Percentiles rank a stretch among this genome's conserved stretches.
Conservation (phyloP, 2,113 vertebrate genomes). For the Ameiurus melas region DNA sequence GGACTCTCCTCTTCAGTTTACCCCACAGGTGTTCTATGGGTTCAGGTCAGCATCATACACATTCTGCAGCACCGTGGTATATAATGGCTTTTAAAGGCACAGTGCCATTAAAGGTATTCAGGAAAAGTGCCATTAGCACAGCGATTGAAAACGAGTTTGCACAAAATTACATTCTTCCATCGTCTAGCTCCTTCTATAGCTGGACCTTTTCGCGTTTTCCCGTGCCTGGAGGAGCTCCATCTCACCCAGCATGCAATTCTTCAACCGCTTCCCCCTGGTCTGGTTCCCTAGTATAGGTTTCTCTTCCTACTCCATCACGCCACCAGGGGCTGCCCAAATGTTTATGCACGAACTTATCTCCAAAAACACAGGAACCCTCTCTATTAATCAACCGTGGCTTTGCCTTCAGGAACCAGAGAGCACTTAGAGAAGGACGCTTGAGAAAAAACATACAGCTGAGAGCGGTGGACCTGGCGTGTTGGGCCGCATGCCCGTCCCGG, state of each 20-base stretch:
- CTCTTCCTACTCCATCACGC: conserved; percentile 41
- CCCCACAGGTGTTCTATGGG: too few species aligned
- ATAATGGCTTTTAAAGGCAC: background rate
- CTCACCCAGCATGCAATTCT: background rate
- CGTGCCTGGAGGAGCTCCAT: background rate
- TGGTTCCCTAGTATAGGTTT: background rate
- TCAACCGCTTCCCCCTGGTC: background rate
- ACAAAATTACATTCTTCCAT: conserved; percentile 7
- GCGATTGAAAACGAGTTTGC: background rate
- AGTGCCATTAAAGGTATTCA: too few species aligned
- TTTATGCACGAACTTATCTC: conserved; percentile 54
- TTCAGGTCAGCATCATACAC: too few species aligned
- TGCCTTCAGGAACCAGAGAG: background rate
- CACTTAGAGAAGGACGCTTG: background rate
- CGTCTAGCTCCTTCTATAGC: background rate
- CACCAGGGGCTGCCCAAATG: conserved; percentile 52
- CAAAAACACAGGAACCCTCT: conserved; percentile 30
- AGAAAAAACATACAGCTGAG: background rate
- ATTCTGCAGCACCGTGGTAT: background rate
- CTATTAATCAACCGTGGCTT: conserved; percentile 58
- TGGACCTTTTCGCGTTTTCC: background rate
- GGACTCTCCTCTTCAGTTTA: too few species aligned
- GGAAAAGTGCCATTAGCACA: too few species aligned
- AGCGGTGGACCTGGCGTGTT: background rate
- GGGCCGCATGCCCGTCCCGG: background rate